Evolutionary conservation across 2,113 vertebrate genomes (phyloP), one percentile per base, ranked within the genome.

Genomic region (Clarias batrachus): DNA sequence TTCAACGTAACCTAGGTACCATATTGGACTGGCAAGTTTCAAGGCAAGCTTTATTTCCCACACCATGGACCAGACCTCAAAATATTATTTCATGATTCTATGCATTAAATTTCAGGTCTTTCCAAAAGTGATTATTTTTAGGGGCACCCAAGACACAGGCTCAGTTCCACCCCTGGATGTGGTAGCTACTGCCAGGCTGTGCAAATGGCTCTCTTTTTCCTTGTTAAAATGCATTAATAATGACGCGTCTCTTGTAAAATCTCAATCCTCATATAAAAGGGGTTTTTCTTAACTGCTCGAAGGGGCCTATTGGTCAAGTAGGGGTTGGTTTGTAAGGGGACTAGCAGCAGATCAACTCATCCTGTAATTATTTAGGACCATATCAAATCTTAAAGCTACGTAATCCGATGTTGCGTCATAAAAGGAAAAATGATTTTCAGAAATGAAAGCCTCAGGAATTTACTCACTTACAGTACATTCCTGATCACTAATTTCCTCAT

Each of bases 71-170:
- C 80, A 79, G 84, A 81, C 68, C 76, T 86, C 82, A 54, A 82
- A 89, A 89, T 84, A 86, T 85, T 88, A 89, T 90, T 91, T 88
- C 82, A 87, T 90, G 89, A 90, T 91, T 89, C 78, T 37, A 66
- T 21, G 81, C 63, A 88, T 86, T 90, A 90, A 89, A 92, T 90
- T 86, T 71, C 57, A 84, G 83, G 78, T 78, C 73, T 88, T 91
- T 93, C 87, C 87, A 92, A 85, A 86, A 48, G 83, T 90, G 87
- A 91, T 90, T 91, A 89, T 87, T 87, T 90, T 85, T 83, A 85
- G 62, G 79, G 89, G 62, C 77, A 86, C 66, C 84, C 82, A 80
- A 88, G 78, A 80, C 30, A 41, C n/a, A 87, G 87, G 91, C 87
- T 54, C 30, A 33, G 66, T 85, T 89, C 88, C 90, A 92, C 90